Evolutionary conservation across 2,113 vertebrate genomes (phyloP).

Genomic region (Ploceus nigricollis): DNA sequence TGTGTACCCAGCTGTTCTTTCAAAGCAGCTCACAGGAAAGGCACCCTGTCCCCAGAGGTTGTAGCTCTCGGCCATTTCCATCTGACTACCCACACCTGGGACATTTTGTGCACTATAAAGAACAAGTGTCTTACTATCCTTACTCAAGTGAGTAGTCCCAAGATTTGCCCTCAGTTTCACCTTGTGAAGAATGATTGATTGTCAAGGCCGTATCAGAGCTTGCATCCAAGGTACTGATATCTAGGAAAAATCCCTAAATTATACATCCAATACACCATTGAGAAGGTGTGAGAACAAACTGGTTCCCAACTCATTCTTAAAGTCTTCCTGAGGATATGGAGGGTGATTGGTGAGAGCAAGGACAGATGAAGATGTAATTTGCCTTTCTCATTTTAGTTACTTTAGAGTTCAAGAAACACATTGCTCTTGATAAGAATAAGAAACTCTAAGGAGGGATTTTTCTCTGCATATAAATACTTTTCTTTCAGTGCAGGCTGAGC

Average conservation of each 20-base stretch:
- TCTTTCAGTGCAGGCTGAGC: neutral
- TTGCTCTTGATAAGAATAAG: neutral
- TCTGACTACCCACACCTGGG: neutral
- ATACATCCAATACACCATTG: neutral
- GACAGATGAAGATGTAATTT: neutral
- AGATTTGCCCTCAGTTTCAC: neutral
- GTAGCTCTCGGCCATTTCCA: neutral
- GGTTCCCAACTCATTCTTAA: neutral
- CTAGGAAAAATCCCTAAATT: neutral
- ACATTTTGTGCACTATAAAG: neutral
- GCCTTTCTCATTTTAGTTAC: neutral
- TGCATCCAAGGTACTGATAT: neutral
- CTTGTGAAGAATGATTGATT: neutral
- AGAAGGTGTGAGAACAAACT: neutral
- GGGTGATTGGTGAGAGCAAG: neutral
- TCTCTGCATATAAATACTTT: neutral
- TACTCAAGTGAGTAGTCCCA: neutral
- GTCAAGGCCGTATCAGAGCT: neutral
- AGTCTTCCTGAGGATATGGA: neutral
- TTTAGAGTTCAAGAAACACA: neutral
- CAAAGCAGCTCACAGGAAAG: neutral
- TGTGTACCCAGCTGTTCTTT: neutral
- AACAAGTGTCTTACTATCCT: neutral
- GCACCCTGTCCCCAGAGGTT: fast-evolving
- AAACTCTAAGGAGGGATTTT: neutral